Evolutionary conservation across 2,113 vertebrate genomes (phyloP), one percentile per base, ranked within the genome.

Genomic region (Boulengerochromis microlepis): DNA sequence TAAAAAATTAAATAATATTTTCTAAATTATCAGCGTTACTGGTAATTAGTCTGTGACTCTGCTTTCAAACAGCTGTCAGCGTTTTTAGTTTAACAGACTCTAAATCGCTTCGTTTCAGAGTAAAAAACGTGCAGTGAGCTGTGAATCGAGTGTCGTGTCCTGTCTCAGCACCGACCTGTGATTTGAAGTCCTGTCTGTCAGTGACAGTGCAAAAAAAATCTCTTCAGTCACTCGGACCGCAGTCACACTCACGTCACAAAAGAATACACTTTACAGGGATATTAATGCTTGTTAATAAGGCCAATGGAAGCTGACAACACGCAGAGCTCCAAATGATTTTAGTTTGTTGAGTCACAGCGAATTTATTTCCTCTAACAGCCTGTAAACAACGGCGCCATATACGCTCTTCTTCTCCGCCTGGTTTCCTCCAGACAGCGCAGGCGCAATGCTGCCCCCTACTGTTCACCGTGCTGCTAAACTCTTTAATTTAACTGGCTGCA

Each of bases 341-440:
- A n/a, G 24, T 80, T 47, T 47, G 40, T 26, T 53, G n/a, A 83
- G 16, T 89, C 24, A 59, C 9, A 81, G 50, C 35, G 3, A 47
- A 61, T n/a, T 15, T n/a, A 24, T 35, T 42, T 89, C 38, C 38
- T 50, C 81, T 45, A 83, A 85, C 90, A 91, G 88, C 85, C 82
- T 93, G 94, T 95, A 92, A 94, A 95, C 93, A 95, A 91, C 57
- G 82, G 52, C 82, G 90, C 8, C 53, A 83, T 52, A 2, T 91
- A 90, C 24, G 16, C 9, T 76, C 71, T 76, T 76, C 42, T 76
- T 76, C 71, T 47, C 71, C 42, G 10, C 16, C 24, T 29, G 71
- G 24, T 47, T 94, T 95, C 94, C 93, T 40, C 80, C 92, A 96
- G 90, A 94, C 94, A 95, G 56, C 84, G 92, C 94, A 90, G 10